phyloP scores from a whole-genome alignment of 92 coral and sea anemone genomes.

The Phenganax marumi region DNA sequence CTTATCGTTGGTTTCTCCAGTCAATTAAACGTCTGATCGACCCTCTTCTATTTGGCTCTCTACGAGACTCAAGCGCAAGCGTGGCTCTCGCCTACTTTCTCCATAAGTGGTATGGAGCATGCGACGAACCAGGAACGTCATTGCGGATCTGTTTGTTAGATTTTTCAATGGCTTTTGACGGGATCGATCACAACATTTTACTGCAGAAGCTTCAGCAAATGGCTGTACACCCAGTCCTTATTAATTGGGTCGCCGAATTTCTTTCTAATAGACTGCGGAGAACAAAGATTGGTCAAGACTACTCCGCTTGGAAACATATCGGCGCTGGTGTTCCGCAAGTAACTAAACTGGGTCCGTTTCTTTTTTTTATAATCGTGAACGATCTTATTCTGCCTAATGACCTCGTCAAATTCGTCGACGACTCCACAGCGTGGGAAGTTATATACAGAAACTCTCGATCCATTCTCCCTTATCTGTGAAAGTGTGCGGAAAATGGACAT shows the following conservation, averaged over 20 bases:
- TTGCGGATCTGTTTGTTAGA: conserved; percentile 16
- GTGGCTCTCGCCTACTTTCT: conserved; percentile 33
- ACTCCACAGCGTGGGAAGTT: conserved; percentile 6
- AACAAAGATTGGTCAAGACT: conserved; percentile 12
- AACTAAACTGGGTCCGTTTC: background rate
- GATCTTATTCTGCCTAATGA: background rate
- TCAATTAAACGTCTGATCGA: conserved; percentile 13
- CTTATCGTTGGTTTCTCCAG: conserved; percentile 32
- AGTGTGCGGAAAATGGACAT: conserved; percentile 16
- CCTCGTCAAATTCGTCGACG: background rate
- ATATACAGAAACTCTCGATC: background rate
- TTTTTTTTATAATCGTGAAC: background rate
- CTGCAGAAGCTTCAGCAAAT: background rate
- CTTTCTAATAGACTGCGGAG: conserved; percentile 1
- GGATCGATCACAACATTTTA: conserved; percentile 1
- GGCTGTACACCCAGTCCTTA: conserved; percentile 26
- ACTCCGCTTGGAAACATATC: conserved; percentile 9
- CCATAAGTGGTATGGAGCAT: conserved; percentile 34
- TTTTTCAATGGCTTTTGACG: conserved; percentile 17
- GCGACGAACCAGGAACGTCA: conserved; percentile 16
- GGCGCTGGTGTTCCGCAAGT: background rate
- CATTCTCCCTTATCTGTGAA: background rate
- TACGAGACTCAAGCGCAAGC: conserved; percentile 37
- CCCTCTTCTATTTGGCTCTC: conserved; percentile 40
- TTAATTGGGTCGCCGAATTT: conserved; percentile 22